Evolutionary conservation across 2,113 vertebrate species (phyloP).

Genomic region (Apistogramma diplotaenia): DNA sequence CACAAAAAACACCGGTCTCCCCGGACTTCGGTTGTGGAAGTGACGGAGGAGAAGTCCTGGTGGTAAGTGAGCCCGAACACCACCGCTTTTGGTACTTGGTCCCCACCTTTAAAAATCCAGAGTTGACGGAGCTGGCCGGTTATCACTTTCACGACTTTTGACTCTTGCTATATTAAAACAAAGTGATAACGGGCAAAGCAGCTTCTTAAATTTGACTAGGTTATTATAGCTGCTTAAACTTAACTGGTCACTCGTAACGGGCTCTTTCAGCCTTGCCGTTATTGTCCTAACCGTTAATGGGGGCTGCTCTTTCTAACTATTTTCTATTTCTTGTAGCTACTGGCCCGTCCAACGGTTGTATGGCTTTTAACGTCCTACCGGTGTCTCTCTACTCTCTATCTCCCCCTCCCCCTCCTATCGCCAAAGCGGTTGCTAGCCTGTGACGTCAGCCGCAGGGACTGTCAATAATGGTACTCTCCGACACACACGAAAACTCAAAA

Average conservation of each 20-base stretch:
- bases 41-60: slow-evolving; percentile 10
- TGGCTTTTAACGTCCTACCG: slow-evolving; percentile 62
- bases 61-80: slow-evolving; percentile 23
- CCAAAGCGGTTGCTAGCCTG: slow-evolving; percentile 46
- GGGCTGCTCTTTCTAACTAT: neutral
- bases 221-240: slow-evolving; percentile 9
- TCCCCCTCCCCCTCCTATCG: slow-evolving; percentile 42
- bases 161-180: neutral
- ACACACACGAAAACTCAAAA: neutral
- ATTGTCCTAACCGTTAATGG: neutral
- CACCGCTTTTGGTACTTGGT: slow-evolving; percentile 19
- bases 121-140: neutral
- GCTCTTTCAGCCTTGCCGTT: neutral
- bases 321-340: slow-evolving; percentile 14
- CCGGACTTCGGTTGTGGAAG: slow-evolving; percentile 19
- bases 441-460: slow-evolving; percentile 69
- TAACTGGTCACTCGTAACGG: neutral
- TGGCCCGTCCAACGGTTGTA: slow-evolving; percentile 32
- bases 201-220: neutral
- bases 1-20: neutral
- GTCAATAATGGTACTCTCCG: slow-evolving; percentile 6
- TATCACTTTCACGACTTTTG: slow-evolving; percentile 17
- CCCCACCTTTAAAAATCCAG: neutral
- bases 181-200: slow-evolving; percentile 10
- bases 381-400: slow-evolving; percentile 51